Base-by-base conservation (phyloP, 2,113 vertebrate genomes). In the Alces alces region DNA sequence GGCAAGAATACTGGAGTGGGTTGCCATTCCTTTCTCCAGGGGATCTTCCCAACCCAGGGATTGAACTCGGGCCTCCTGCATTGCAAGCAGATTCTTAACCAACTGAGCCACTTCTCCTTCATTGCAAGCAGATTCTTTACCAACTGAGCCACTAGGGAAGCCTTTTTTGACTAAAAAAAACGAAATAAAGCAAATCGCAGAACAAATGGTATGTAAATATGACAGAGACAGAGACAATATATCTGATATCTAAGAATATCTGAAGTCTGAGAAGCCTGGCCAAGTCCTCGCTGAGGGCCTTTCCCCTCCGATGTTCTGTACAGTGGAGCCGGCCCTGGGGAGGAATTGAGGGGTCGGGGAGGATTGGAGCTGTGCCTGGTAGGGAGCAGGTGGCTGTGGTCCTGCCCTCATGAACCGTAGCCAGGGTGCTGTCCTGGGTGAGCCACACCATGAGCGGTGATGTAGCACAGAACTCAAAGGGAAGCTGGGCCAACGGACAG, bases 281-380 rank as follows among this genome's bases (percentile, higher is more conserved):
- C 30, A n/a, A 47, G 17, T 61, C 33, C 10, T 52, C 4, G 50
- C 36, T 64, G 50, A 64, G 21, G 27, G 33, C 30, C 54, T 50
- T 66, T 43, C 33, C 50, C 45, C 28, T 64, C 23, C 2, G 0
- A 7, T 4, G 1, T 39, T 78, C 14, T 0, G 0, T 19, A 47
- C 45, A 15, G 10, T 19, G 58, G 21, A 36, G 58, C 60, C 8
- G 23, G 47, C 15, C 30, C 76, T 19, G 13, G 55, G 15, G 36
- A 25, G 17, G 17, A 55, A 27, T 0, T 27, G 36, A 5, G 3
- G 21, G 25, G 70, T 14, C 5, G 79, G 14, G 28, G 33, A 23
- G 17, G 17, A 14, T 12, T 36, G 16, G 55, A 78, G 16, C 70
- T 43, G 23, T 7, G 6, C 70, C 36, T 73, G 70, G 64, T 36